phyloP scores from a whole-genome alignment of 2,113 vertebrate genomes.

The Furnarius figulus region DNA sequence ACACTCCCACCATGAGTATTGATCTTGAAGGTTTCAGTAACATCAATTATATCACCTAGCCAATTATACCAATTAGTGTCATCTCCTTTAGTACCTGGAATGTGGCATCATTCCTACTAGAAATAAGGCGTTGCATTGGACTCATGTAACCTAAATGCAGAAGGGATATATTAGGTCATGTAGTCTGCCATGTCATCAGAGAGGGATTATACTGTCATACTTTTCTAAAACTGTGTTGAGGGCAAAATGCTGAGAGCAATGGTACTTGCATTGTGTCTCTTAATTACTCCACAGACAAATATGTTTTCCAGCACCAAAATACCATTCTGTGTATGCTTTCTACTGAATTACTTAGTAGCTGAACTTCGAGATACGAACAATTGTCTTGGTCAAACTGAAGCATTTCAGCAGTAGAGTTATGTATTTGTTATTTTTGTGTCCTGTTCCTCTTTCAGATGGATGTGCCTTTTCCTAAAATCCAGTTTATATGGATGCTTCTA shows the following conservation, averaged over 20 bases:
- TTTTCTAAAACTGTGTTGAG: background rate
- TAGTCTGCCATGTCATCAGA: background rate
- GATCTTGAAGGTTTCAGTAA: background rate
- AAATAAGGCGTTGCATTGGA: background rate
- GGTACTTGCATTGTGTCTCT: accelerated
- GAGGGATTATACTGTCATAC: background rate
- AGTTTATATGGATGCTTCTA: background rate
- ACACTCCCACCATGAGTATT: accelerated
- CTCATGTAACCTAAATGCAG: background rate
- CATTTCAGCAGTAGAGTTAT: background rate
- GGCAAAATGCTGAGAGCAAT: background rate
- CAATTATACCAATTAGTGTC: background rate
- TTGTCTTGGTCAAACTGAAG: background rate
- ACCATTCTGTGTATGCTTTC: background rate
- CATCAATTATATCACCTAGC: background rate
- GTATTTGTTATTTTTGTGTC: background rate
- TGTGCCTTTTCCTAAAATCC: background rate
- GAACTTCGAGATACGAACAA: background rate
- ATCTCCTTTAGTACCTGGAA: constrained; percentile 29
- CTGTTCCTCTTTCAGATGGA: background rate
- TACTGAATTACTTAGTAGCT: background rate
- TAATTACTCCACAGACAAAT: background rate
- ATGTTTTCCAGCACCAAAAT: background rate
- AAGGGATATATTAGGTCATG: background rate
- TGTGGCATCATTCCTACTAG: background rate